phyloP scores from a whole-genome alignment of 2,888 invertebrate species.

The Lepidochitona cinerea region DNA sequence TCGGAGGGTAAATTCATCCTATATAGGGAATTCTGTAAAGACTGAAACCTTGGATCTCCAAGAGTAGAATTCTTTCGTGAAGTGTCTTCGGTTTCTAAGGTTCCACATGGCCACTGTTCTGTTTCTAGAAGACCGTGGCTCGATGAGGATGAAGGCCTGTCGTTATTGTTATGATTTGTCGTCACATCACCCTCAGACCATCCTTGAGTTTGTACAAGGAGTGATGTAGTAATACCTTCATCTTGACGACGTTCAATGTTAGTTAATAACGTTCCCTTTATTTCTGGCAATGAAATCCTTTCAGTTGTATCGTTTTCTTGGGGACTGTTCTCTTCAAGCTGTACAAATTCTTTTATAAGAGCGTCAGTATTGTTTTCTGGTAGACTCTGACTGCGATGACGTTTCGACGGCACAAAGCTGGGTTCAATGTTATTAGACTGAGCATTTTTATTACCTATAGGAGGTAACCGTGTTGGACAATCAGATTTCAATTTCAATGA shows the following conservation, averaged over 20 bases:
- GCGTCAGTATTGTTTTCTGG: not conserved
- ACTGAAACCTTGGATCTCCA: constrained; percentile 47
- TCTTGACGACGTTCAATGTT: not conserved
- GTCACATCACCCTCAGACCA: no score
- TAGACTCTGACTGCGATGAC: no score
- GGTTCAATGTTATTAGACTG: no score
- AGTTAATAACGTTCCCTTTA: not conserved
- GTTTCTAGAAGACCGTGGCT: no score
- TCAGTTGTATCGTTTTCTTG: no score
- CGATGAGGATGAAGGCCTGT: no score
- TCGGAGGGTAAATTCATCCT: constrained; percentile 36
- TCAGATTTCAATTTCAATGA: no score
- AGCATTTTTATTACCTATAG: no score
- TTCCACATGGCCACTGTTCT: not conserved
- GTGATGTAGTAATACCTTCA: not conserved
- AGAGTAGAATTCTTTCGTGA: not conserved
- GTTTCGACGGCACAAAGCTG: no score
- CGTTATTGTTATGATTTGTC: no score
- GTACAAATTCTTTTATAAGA: not conserved
- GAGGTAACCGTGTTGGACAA: no score
- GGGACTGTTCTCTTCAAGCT: no score
- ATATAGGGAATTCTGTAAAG: constrained; percentile 42
- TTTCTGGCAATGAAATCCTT: not conserved
- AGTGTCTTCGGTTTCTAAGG: not conserved
- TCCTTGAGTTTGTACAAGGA: not conserved